Evolutionary conservation across 2,113 vertebrate genomes (phyloP).

Genomic region (Chaetorhynchus papuensis): DNA sequence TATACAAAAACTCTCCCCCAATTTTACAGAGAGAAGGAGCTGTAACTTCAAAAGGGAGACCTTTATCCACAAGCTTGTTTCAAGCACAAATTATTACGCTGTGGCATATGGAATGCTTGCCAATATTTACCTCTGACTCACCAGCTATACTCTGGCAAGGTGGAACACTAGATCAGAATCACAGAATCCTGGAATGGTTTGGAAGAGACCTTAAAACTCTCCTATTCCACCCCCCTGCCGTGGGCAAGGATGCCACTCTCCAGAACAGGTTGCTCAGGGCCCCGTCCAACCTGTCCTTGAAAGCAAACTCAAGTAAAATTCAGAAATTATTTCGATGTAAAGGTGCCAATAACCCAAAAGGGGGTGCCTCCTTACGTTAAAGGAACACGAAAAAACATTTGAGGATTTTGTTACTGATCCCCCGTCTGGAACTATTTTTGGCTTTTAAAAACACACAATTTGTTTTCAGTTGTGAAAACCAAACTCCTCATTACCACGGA

Average conservation of each 20-base stretch:
- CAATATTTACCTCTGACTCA: neutral
- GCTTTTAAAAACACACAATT: neutral
- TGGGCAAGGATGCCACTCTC: neutral
- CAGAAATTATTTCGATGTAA: neutral
- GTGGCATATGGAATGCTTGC: neutral
- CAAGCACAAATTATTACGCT: neutral
- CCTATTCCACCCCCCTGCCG: neutral
- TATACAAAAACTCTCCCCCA: fast-evolving
- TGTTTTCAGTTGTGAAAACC: neutral
- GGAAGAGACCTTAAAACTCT: neutral
- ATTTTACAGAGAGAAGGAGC: neutral
- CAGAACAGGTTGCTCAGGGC: neutral
- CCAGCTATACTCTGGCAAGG: neutral
- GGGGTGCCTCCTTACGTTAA: neutral
- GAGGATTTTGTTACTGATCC: neutral
- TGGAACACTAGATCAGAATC: neutral
- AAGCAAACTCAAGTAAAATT: neutral
- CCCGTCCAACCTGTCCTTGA: neutral
- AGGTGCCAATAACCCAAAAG: neutral
- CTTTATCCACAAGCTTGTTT: neutral
- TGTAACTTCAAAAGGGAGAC: neutral
- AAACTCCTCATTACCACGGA: neutral
- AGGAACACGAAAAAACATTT: neutral
- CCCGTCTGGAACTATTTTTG: neutral
- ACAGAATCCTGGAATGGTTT: neutral